Evolutionary conservation across 1,140 invertebrate species (phyloP), one percentile per base, ranked within the genome.

Genomic region (Paralvinella palmiformis): DNA sequence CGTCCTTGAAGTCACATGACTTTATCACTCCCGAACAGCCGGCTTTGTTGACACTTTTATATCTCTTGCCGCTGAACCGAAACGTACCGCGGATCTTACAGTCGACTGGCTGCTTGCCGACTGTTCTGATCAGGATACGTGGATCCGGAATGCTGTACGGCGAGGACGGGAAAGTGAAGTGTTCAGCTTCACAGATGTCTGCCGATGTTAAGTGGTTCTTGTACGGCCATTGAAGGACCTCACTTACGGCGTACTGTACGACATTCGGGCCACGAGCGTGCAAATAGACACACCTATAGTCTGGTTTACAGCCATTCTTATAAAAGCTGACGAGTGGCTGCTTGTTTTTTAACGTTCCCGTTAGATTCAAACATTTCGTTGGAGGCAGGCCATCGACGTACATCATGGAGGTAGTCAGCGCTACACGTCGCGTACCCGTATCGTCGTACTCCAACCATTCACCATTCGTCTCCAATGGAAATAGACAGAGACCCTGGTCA

Each of bases 261-360:
- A 63, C 62, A 3, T 29, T 35, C 17, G 48, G 27, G 22, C 29
- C 17, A 10, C 7, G 13, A 10, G 22, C 20, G 17, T 35, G 33
- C 32, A 63, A 24, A 17, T 63, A 24, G 20, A 33, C 62, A 22
- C 62, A 63, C 3, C n/a, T 33, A 36, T 58, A 63, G 13, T 52
- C 15, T 20, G 62, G 62, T 10, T 32, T 59, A 27, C 62, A 63
- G 7, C 62, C 62, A 33, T 63, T 63, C 15, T 2, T 24, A 33
- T 20, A 55, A 3, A 55, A 22, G 17, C 17, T 33, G 20, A 35
- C 24, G 7, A 56, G 29, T 1, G 52, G 50, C 32, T 37, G 29
- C 13, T 36, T 35, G 17, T 57, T 36, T 59, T 27, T 33, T 36
- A 3, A 17, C 50, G 31, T 58, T 36, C 62, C 62, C 58, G 48